A percentile compares a stretch with the other conserved stretches of the same genome.
These are phyloP conservation scores for Lumbricus terrestris DNA, from an alignment of 2,888 invertebrate genomes.

Conservation along the genomic window DNA sequence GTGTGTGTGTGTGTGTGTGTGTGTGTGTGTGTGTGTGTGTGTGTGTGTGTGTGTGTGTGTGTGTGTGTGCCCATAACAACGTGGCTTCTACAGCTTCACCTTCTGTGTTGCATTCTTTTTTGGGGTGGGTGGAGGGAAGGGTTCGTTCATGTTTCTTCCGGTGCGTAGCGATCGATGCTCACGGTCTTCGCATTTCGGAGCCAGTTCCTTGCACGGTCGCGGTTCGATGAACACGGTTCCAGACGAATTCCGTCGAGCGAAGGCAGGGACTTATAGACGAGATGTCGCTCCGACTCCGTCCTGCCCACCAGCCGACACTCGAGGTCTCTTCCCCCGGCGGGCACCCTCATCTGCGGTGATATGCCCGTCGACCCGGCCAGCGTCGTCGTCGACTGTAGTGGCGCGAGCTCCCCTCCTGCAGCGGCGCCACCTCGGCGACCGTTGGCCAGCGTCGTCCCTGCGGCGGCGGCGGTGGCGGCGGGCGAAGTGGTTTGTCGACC, in stretches of 20 bases:
- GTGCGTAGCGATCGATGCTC: neutral
- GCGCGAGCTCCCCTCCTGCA: neutral
- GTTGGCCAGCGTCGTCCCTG: neutral
- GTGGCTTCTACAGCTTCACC: neutral
- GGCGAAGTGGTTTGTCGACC: neutral
- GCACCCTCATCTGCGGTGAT: no score
- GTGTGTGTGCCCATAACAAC: no score
- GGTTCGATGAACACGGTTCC: slow-evolving; percentile 4
- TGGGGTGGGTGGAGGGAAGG: no score
- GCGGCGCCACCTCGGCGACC: neutral
- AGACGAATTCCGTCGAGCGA: slow-evolving; percentile 17
- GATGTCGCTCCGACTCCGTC: slow-evolving; percentile 14
- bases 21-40: no score
- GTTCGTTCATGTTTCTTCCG: neutral
- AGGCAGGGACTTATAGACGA: slow-evolving; percentile 25
- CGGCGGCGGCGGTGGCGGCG: neutral
- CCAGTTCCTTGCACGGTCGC: neutral
- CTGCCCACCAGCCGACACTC: slow-evolving; percentile 13
- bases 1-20: neutral
- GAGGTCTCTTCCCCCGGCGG: neutral
- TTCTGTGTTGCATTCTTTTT: neutral
- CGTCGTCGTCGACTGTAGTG: neutral
- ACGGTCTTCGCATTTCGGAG: neutral
- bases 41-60: neutral
- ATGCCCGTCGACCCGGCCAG: neutral